Percentiles rank a stretch among this genome's conserved stretches.
Conservation (phyloP, 1,140 invertebrate genomes). For the Arion vulgaris region DNA sequence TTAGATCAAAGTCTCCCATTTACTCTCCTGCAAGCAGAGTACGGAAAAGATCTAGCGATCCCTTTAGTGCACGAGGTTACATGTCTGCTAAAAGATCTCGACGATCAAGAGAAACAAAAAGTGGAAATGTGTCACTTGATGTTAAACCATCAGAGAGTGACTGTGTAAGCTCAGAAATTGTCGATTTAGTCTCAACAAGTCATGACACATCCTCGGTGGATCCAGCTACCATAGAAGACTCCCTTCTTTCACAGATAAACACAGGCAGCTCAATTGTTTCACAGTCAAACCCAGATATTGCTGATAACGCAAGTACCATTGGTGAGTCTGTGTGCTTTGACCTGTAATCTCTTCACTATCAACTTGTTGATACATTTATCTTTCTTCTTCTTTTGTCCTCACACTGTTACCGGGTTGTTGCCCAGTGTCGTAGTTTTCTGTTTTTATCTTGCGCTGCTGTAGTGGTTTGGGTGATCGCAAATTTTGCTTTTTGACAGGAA, state of each 20-base stretch:
- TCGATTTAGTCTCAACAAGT: slow-evolving; percentile 18
- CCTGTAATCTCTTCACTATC: no score
- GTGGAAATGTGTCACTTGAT: slow-evolving; percentile 9
- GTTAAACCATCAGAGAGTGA: not conserved
- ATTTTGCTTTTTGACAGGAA: no score
- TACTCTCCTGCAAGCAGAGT: not conserved
- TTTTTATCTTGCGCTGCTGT: no score
- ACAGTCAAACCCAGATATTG: not conserved
- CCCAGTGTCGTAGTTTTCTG: no score
- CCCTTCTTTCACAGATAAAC: not conserved
- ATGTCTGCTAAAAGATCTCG: slow-evolving; percentile 30
- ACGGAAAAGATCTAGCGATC: slow-evolving; percentile 22
- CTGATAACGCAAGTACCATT: not conserved
- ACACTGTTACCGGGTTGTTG: no score
- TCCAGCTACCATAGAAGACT: not conserved
- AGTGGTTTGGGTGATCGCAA: no score
- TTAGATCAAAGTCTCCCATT: slow-evolving; percentile 19
- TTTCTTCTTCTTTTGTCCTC: no score
- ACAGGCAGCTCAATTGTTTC: not conserved
- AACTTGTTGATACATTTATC: no score
- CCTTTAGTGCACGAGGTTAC: slow-evolving; percentile 35
- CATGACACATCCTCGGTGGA: not conserved
- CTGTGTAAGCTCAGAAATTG: slow-evolving; percentile 26
- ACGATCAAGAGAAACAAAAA: slow-evolving; percentile 23
- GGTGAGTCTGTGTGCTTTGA: no score